phyloP scores from a whole-genome alignment of 2,113 vertebrate species.

The Syrmaticus mikado region DNA sequence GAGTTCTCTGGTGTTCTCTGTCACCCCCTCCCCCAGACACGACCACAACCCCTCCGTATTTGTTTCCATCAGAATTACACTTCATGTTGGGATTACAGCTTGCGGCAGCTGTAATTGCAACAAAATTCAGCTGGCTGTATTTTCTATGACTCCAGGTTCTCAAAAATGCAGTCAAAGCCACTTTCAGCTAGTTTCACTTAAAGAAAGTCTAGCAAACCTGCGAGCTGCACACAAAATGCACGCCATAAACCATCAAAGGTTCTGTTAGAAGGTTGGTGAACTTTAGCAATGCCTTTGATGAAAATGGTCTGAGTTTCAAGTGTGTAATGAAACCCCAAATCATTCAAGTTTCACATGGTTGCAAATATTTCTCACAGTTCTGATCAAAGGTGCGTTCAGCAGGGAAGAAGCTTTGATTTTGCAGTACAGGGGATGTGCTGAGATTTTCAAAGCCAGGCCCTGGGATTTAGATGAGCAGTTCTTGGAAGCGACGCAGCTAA shows the following conservation, averaged over 20 bases:
- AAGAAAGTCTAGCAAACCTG: slow-evolving; percentile 43
- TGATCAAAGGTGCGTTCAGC: slow-evolving; percentile 77
- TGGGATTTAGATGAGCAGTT: slow-evolving; percentile 62
- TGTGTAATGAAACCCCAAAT: slow-evolving; percentile 75
- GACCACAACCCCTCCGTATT: neutral
- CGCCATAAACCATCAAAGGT: slow-evolving; percentile 66
- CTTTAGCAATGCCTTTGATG: slow-evolving; percentile 73
- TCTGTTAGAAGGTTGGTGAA: slow-evolving; percentile 61
- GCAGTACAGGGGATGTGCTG: slow-evolving; percentile 66
- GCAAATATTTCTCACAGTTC: slow-evolving; percentile 75
- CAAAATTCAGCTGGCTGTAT: neutral
- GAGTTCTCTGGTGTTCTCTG: neutral
- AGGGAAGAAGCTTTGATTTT: slow-evolving; percentile 74
- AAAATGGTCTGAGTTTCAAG: slow-evolving; percentile 74
- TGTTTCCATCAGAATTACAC: neutral
- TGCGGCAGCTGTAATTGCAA: neutral
- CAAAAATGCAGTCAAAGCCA: slow-evolving; percentile 31
- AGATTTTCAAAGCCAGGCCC: slow-evolving; percentile 71
- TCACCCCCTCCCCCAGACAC: neutral
- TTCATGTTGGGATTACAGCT: neutral
- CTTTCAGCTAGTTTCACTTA: slow-evolving; percentile 33
- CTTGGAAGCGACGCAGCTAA: slow-evolving; percentile 50
- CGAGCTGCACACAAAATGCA: slow-evolving; percentile 31
- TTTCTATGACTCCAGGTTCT: neutral
- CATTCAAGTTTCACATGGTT: slow-evolving; percentile 75